A percentile compares a stretch with the other conserved stretches of the same genome.
Evolutionary conservation across 1,140 invertebrate genomes (phyloP).

Genomic region (Caenorhabditis remanei): DNA sequence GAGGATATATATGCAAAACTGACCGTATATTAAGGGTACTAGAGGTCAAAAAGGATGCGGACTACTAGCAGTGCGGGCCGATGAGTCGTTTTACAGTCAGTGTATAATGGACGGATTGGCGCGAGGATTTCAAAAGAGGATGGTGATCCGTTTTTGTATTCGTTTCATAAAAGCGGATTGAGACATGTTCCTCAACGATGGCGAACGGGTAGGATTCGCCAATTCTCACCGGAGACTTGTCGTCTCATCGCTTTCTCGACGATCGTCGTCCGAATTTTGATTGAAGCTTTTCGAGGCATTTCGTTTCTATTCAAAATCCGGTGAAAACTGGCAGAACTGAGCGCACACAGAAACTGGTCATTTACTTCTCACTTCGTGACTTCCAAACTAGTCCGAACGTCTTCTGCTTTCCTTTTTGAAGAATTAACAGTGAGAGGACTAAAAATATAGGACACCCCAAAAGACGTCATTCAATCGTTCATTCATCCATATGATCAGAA

Average conservation of each 20-base stretch:
- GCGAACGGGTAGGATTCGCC: conserved; percentile 37
- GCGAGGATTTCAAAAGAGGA: conserved; percentile 3
- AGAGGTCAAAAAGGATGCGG: conserved; percentile 34
- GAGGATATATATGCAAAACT: conserved; percentile 46
- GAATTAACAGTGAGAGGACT: background rate
- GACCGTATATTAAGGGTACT: conserved; percentile 52
- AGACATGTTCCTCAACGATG: conserved; percentile 28
- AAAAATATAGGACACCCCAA: conserved; percentile 1
- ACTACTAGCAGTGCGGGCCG: background rate
- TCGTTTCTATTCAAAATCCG: conserved; percentile 14
- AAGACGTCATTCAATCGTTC: conserved; percentile 19
- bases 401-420: background rate
- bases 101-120: conserved; percentile 35
- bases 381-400: background rate
- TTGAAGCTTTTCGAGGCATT: conserved; percentile 40
- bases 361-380: conserved; percentile 46
- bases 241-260: conserved; percentile 27
- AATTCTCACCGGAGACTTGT: conserved; percentile 29
- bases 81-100: conserved; percentile 47
- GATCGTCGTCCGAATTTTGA: conserved; percentile 11
- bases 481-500: conserved; percentile 4
- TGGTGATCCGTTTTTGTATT: conserved; percentile 40
- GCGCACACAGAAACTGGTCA: conserved; percentile 29
- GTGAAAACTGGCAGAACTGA: conserved; percentile 49
- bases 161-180: conserved; percentile 46